These are phyloP conservation scores for Struthio camelus DNA, from an alignment of 2,113 vertebrate species.

Conservation along the genomic window DNA sequence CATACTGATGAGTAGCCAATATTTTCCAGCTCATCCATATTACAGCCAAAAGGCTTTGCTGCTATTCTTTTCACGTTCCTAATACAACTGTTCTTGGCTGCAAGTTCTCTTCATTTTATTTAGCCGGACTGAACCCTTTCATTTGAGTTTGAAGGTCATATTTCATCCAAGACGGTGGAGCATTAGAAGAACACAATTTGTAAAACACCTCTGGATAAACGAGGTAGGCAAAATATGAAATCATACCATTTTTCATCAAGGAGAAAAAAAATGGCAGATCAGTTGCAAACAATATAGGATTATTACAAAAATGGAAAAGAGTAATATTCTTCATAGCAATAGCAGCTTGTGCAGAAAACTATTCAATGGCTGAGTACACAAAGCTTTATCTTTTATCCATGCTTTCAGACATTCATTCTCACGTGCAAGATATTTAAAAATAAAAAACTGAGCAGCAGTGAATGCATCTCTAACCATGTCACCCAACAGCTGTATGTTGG, in stretches of 20 bases:
- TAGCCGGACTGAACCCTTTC: neutral
- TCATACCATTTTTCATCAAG: neutral
- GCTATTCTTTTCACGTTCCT: neutral
- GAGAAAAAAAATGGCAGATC: neutral
- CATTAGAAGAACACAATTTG: neutral
- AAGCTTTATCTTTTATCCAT: neutral
- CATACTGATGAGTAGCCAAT: neutral
- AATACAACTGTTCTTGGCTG: neutral
- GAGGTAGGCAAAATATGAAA: neutral
- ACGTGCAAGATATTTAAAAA: neutral
- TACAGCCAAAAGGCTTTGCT: neutral
- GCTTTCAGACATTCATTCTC: neutral
- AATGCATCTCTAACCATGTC: neutral
- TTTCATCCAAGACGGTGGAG: neutral
- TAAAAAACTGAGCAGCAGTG: conserved; percentile 15
- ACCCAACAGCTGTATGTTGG: neutral
- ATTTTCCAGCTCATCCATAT: neutral
- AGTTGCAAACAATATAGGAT: neutral
- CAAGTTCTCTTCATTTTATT: neutral
- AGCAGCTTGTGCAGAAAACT: neutral
- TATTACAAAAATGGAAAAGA: neutral
- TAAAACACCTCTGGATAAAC: neutral
- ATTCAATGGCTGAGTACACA: neutral
- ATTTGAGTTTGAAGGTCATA: neutral
- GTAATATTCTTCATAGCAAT: neutral